Conservation (phyloP, 1,140 invertebrate species). For the Rhopalosiphum padi region DNA sequence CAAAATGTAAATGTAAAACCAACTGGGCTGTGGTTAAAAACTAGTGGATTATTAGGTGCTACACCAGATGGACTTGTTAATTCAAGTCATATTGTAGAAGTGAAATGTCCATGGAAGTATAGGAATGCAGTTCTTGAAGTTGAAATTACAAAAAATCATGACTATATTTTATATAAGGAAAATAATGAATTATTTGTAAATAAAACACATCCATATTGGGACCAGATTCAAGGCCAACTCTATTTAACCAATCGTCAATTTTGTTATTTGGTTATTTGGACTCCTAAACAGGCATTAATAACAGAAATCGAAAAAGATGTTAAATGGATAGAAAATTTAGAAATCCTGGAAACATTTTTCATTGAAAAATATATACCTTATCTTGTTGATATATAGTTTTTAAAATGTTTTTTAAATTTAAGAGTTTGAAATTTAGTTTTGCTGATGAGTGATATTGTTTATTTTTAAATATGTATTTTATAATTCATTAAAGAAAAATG, state of each 20-base stretch:
- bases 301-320: constrained; percentile 1
- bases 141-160: not conserved
- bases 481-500: too few species aligned
- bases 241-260: not conserved
- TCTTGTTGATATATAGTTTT: not conserved
- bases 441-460: too few species aligned
- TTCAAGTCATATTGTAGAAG: not conserved
- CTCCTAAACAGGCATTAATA: not conserved
- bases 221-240: constrained; percentile 43
- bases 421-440: too few species aligned
- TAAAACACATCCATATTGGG: constrained; percentile 30
- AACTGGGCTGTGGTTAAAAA: not conserved
- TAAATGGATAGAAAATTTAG: not conserved
- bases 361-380: not conserved
- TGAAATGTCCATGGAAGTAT: constrained; percentile 33
- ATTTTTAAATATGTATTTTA: too few species aligned
- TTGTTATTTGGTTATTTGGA: constrained; percentile 36
- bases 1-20: constrained; percentile 1
- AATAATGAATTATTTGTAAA: constrained; percentile 5
- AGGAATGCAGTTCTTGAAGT: constrained; percentile 6
- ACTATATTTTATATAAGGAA: not conserved
- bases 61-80: constrained; percentile 33
- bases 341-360: not conserved
- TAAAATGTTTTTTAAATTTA: too few species aligned
- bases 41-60: constrained; percentile 25